Evolutionary conservation across 2,113 vertebrate genomes (phyloP), one percentile per base, ranked within the genome.

Genomic region (Lagopus muta): DNA sequence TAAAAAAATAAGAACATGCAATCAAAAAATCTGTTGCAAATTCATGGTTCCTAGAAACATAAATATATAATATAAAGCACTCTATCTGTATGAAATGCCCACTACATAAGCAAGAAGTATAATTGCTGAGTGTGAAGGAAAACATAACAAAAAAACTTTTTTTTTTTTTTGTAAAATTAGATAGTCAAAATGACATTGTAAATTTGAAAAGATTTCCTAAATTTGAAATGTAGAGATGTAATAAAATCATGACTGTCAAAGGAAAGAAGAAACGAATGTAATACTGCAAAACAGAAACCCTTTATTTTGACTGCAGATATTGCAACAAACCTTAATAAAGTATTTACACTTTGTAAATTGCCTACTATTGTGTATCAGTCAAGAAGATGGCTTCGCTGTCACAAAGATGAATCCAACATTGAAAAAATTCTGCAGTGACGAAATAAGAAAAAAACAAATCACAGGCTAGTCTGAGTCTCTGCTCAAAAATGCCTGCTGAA

Each of bases 151-250:
- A 38, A 38, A 38, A 38, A 38, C 38, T 24, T 6, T 42, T 42
- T 42, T 47, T 20, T 47, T 47, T 48, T 48, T 48, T 48, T 6
- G 32, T 45, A 16, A 66, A 42, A 36, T 2, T 57, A 6, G 16
- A 22, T 61, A 20, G 66, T 30, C 5, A 61, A 90, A 73, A 79
- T 70, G 13, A 17, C 5, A 30, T 38, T 52, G 3, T 32, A 65
- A 2, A 58, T 5, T 4, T 81, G 42, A 42, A 42, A 88, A 83
- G 43, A 0, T 0, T 20, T 21, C 36, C 2, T 65, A 66, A 43
- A 89, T 36, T 77, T 74, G 50, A 91, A 92, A 80, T 57, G 13
- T 58, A 77, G 48, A 61, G 5, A 19, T 36, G 65, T 27, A 19
- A 66, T 3, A 77, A 69, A 88, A 80, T 47, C 12, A 3, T 17